phyloP scores from a whole-genome alignment of 2,888 invertebrate species.

The Acheta domesticus region DNA sequence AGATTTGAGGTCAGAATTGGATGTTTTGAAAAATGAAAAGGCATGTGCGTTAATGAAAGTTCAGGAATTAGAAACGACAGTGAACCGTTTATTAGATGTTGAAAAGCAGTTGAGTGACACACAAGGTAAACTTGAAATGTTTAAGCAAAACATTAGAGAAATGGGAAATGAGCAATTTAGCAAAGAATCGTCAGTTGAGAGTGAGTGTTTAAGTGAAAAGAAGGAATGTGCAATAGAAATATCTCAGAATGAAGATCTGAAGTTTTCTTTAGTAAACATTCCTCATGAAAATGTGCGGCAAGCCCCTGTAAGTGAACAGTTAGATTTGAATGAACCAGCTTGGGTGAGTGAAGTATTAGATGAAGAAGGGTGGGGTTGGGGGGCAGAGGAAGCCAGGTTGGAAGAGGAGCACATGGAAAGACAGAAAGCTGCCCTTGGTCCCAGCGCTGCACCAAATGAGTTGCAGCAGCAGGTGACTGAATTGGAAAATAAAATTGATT shows the following conservation, averaged over 20 bases:
- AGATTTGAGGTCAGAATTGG: slow-evolving; percentile 51
- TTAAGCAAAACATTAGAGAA: background rate
- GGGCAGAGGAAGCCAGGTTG: slow-evolving; percentile 53
- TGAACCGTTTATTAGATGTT: background rate
- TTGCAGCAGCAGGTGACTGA: slow-evolving; percentile 52
- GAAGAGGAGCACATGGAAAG: slow-evolving; percentile 49
- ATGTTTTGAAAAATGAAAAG: slow-evolving; percentile 50
- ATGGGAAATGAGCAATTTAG: background rate
- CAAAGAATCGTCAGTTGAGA: background rate
- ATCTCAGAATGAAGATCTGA: background rate
- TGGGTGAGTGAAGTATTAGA: slow-evolving; percentile 33
- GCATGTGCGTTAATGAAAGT: slow-evolving; percentile 19
- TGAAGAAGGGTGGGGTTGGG: slow-evolving; percentile 63
- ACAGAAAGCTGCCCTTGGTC: slow-evolving; percentile 37
- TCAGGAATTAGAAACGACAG: background rate
- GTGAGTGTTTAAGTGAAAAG: background rate
- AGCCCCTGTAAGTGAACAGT: background rate
- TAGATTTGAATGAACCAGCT: background rate
- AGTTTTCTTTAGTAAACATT: background rate
- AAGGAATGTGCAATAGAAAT: background rate
- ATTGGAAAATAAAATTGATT: slow-evolving; percentile 57
- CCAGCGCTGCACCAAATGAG: slow-evolving; percentile 34
- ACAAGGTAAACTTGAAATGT: background rate
- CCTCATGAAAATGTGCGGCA: background rate
- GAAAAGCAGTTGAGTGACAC: background rate